These are phyloP conservation scores for Drosophila parthenogenetica DNA, from an alignment of 2,888 invertebrate genomes.

Conservation along the genomic window DNA sequence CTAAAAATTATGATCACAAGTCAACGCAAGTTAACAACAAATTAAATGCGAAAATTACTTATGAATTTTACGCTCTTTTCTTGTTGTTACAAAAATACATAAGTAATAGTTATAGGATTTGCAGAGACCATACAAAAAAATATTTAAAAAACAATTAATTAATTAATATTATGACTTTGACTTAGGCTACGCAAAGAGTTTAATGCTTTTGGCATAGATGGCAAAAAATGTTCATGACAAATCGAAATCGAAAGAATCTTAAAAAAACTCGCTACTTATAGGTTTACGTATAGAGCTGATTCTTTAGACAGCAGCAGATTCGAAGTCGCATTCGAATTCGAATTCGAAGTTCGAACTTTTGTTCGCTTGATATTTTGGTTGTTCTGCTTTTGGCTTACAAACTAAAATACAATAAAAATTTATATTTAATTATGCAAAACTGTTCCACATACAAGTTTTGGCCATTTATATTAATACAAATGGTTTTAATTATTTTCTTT, in stretches of 20 bases:
- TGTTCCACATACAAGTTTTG: conserved; percentile 41
- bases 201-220: conserved; percentile 67
- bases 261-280: conserved; percentile 30
- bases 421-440: conserved; percentile 50
- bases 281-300: conserved; percentile 13
- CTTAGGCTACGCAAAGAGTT: conserved; percentile 68
- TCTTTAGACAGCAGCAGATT: background rate
- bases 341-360: too few species aligned
- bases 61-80: background rate
- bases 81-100: conserved; percentile 19
- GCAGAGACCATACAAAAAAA: conserved; percentile 44
- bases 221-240: conserved; percentile 52
- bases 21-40: conserved; percentile 54
- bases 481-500: background rate
- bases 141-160: conserved; percentile 39
- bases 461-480: conserved; percentile 23
- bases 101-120: conserved; percentile 48
- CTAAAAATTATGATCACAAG: conserved; percentile 70
- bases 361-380: conserved; percentile 67
- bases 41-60: conserved; percentile 13
- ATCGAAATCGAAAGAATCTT: conserved; percentile 37
- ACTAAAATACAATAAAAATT: conserved; percentile 70
- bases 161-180: conserved; percentile 74
- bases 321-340: too few species aligned
- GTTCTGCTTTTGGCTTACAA: conserved; percentile 57